phyloP scores from a whole-genome alignment of 2,797 vertebrate genomes.

The Agapornis canus region DNA sequence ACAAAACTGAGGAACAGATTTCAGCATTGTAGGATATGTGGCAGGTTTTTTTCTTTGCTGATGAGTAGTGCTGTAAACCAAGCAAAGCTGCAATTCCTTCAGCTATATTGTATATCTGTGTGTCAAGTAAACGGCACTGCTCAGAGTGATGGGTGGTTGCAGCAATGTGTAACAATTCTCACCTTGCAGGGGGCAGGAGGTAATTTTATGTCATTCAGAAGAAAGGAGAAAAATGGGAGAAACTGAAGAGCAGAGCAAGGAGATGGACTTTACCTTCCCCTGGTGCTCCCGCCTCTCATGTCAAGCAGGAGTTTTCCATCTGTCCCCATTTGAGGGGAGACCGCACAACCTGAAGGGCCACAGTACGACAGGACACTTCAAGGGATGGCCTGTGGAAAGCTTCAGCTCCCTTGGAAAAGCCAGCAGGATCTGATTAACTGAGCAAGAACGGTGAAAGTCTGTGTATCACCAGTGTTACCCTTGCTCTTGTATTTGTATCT shows the following conservation, averaged over 20 bases:
- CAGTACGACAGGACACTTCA: not conserved
- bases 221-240: not conserved
- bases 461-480: not conserved
- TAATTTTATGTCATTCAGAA: constrained; percentile 23
- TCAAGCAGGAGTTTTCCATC: not conserved
- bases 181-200: not conserved
- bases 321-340: not conserved
- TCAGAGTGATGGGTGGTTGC: constrained; percentile 1
- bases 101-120: not conserved
- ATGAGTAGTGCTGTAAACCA: constrained; percentile 45
- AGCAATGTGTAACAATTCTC: not conserved
- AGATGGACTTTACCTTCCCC: not conserved
- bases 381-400: not conserved
- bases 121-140: constrained; percentile 39
- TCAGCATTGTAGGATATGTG: constrained; percentile 33
- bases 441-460: not conserved
- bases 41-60: constrained; percentile 15
- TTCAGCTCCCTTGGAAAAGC: not conserved
- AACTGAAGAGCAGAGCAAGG: not conserved
- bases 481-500: not conserved
- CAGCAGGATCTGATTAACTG: not conserved
- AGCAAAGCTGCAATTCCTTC: constrained; percentile 53
- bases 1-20: constrained; percentile 48
- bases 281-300: not conserved
- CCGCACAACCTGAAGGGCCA: not conserved